phyloP scores from a whole-genome alignment of 2,888 invertebrate genomes.

The Scaptomyza reducta region DNA sequence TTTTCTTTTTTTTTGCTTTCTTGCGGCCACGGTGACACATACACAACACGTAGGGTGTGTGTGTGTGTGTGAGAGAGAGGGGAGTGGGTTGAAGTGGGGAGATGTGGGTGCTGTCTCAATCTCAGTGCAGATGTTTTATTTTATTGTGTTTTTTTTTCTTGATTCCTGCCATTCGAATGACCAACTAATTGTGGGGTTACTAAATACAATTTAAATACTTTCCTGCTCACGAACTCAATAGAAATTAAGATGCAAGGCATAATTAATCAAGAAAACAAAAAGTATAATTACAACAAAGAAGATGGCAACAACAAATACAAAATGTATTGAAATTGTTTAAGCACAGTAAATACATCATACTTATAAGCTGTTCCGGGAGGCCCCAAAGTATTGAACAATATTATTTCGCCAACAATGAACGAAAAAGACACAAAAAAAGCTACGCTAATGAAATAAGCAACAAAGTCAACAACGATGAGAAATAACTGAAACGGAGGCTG shows the following conservation, averaged over 20 bases:
- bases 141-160: not conserved
- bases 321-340: slow-evolving; percentile 31
- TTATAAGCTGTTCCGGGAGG: slow-evolving; percentile 61
- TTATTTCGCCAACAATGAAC: slow-evolving; percentile 49
- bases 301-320: not conserved
- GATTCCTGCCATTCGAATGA: slow-evolving; percentile 34
- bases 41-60: slow-evolving; percentile 8
- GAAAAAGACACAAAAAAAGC: slow-evolving; percentile 40
- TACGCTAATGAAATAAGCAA: slow-evolving; percentile 71
- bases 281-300: slow-evolving; percentile 24
- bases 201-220: slow-evolving; percentile 5
- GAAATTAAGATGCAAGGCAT: slow-evolving; percentile 17
- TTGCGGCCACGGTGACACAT: slow-evolving; percentile 71
- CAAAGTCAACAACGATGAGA: slow-evolving; percentile 22
- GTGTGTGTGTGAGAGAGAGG: slow-evolving; percentile 5
- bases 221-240: slow-evolving; percentile 6
- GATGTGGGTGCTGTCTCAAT: slow-evolving; percentile 47
- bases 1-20: slow-evolving; percentile 13
- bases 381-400: slow-evolving; percentile 31
- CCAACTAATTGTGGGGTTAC: slow-evolving; percentile 43
- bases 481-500: slow-evolving; percentile 52
- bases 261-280: slow-evolving; percentile 43
- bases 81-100: slow-evolving; percentile 1
- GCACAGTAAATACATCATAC: slow-evolving; percentile 29
- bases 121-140: slow-evolving; percentile 64